These are phyloP conservation scores for Melanotaenia trifasciata DNA, from an alignment of 2,797 vertebrate genomes.

Conservation along the genomic window DNA sequence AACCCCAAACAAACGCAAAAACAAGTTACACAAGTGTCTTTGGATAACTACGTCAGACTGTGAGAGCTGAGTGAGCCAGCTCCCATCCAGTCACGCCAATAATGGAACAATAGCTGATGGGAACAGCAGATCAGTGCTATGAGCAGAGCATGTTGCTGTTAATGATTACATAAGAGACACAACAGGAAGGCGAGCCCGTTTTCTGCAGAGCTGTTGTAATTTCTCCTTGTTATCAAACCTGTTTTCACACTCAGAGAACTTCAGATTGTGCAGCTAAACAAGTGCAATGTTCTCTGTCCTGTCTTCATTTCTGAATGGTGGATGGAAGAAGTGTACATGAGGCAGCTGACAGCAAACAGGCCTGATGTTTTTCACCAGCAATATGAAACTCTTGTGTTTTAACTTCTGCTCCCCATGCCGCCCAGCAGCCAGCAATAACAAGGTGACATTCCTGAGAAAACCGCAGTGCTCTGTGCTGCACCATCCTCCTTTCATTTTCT, in stretches of 20 bases:
- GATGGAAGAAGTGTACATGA: constrained; percentile 4
- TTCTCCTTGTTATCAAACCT: neutral
- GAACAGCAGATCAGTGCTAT: constrained; percentile 48
- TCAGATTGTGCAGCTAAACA: constrained; percentile 10
- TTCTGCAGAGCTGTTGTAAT: constrained; percentile 38
- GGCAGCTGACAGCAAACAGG: constrained; percentile 26
- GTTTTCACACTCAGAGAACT: neutral
- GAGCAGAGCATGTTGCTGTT: constrained; percentile 24
- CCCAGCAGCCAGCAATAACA: constrained; percentile 46
- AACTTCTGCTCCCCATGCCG: constrained; percentile 36
- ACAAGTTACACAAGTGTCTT: constrained; percentile 68
- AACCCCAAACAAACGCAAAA: constrained; percentile 37
- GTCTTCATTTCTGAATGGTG: constrained; percentile 12
- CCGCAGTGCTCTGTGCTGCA: constrained; percentile 51
- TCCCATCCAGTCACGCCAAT: constrained; percentile 45
- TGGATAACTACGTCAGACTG: constrained; percentile 44
- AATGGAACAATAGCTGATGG: constrained; percentile 54
- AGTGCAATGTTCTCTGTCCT: constrained; percentile 4
- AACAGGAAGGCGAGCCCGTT: constrained; percentile 24
- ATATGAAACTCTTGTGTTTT: constrained; percentile 36
- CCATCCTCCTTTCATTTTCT: constrained; percentile 21
- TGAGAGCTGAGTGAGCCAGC: constrained; percentile 34
- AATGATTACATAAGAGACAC: constrained; percentile 62
- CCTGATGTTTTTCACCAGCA: constrained; percentile 13
- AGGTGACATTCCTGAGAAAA: constrained; percentile 73